These are phyloP conservation scores for Micronycteris hirsuta DNA, from an alignment of 2,113 vertebrate species.

Conservation along the genomic window DNA sequence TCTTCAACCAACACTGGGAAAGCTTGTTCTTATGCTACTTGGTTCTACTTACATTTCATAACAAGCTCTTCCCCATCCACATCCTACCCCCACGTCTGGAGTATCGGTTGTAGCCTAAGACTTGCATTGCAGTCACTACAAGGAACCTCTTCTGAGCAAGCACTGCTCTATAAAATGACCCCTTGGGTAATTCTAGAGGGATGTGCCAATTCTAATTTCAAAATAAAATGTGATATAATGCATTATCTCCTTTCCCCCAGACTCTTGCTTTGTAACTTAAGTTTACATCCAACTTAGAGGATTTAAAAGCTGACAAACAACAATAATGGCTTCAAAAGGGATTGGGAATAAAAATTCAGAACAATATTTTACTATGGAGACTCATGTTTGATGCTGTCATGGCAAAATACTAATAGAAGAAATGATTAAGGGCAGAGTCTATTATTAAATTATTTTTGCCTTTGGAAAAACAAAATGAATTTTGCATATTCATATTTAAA, in stretches of 20 bases:
- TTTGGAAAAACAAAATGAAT: constrained; percentile 33
- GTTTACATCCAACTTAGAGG: background rate
- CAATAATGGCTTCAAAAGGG: background rate
- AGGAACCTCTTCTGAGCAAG: background rate
- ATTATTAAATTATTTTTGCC: background rate
- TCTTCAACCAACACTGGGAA: background rate
- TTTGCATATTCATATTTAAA: constrained; percentile 9
- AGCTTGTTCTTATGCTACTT: background rate
- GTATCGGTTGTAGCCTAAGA: background rate
- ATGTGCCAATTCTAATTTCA: background rate
- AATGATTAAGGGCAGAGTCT: background rate
- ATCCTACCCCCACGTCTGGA: background rate
- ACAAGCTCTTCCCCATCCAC: background rate
- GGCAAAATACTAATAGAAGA: background rate
- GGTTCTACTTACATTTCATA: background rate
- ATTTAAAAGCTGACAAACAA: background rate
- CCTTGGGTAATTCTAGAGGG: background rate
- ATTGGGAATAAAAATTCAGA: background rate
- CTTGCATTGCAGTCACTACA: background rate
- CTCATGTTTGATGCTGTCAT: background rate
- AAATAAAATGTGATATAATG: background rate
- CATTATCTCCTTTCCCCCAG: background rate
- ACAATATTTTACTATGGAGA: background rate
- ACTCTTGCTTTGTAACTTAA: background rate
- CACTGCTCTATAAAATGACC: background rate